Conservation (phyloP, 2,797 vertebrate genomes). For the Lophotriccus pileatus region DNA sequence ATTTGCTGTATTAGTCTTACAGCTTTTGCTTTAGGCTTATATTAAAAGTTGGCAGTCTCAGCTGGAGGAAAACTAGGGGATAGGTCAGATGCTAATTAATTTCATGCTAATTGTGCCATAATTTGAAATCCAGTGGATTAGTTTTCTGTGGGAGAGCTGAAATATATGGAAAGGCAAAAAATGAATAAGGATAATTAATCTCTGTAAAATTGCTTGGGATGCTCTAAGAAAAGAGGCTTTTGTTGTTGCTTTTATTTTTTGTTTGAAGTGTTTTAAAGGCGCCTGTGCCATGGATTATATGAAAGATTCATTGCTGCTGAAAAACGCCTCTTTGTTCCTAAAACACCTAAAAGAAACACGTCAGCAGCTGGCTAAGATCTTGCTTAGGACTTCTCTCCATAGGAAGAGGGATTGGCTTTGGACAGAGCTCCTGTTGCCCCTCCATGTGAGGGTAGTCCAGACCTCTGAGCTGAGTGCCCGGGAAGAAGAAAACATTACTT, state of each 20-base stretch:
- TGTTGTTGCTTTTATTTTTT: not conserved
- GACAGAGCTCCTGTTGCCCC: not conserved
- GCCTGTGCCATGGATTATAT: not conserved
- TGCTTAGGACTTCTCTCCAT: not conserved
- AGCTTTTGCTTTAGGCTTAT: conserved; percentile 49
- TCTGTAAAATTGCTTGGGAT: conserved; percentile 39
- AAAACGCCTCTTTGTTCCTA: not conserved
- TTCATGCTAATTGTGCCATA: conserved; percentile 57
- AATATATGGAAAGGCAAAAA: conserved; percentile 45
- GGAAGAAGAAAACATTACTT: not conserved
- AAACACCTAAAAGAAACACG: not conserved
- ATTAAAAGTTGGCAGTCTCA: conserved; percentile 52
- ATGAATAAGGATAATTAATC: conserved; percentile 38
- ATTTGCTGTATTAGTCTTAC: conserved; percentile 21
- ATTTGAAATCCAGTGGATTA: conserved; percentile 54
- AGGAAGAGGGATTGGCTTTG: not conserved
- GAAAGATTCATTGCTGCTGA: not conserved
- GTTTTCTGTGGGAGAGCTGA: conserved; percentile 39
- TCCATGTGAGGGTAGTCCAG: not conserved
- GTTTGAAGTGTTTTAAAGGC: not conserved
- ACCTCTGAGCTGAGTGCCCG: not conserved
- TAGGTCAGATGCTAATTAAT: conserved; percentile 60
- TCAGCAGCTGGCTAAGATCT: not conserved
- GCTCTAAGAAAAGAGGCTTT: not conserved
- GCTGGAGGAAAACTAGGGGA: conserved; percentile 56